A percentile compares a stretch with the other conserved stretches of the same genome.
phyloP scores from a whole-genome alignment of 2,888 invertebrate genomes.

The Glyphotaelius pellucidus region DNA sequence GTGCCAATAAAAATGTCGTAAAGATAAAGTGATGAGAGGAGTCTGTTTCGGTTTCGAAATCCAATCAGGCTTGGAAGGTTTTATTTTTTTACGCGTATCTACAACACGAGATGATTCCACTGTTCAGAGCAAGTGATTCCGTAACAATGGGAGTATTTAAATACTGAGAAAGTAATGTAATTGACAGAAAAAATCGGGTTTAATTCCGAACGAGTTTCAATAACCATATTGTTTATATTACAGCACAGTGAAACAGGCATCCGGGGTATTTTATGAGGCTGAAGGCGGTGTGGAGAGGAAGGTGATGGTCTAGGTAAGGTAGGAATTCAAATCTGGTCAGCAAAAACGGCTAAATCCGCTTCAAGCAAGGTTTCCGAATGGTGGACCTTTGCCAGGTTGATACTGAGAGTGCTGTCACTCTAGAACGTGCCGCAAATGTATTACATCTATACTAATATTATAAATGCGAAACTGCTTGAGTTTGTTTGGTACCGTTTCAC shows the following conservation, averaged over 20 bases:
- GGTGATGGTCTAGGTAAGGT: background rate
- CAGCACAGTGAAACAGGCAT: no score
- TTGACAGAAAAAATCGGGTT: background rate
- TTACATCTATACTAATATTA: no score
- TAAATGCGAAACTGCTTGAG: no score
- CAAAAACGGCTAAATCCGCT: background rate
- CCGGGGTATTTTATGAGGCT: background rate
- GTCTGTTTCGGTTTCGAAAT: slow-evolving; percentile 37
- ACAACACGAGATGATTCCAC: background rate
- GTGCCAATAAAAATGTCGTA: slow-evolving; percentile 36
- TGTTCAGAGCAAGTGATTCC: background rate
- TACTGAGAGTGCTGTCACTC: background rate
- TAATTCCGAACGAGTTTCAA: background rate
- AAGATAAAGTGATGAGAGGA: slow-evolving; percentile 49
- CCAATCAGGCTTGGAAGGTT: slow-evolving; percentile 26
- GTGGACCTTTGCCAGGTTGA: background rate
- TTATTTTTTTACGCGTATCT: background rate
- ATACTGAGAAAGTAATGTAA: background rate
- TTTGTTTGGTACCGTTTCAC: no score
- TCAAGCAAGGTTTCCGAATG: background rate
- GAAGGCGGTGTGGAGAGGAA: no score
- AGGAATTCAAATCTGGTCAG: background rate
- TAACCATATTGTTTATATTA: background rate
- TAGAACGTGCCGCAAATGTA: no score
- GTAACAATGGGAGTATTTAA: background rate